phyloP scores from a whole-genome alignment of 1,140 invertebrate species.

The Bombus waltoni region DNA sequence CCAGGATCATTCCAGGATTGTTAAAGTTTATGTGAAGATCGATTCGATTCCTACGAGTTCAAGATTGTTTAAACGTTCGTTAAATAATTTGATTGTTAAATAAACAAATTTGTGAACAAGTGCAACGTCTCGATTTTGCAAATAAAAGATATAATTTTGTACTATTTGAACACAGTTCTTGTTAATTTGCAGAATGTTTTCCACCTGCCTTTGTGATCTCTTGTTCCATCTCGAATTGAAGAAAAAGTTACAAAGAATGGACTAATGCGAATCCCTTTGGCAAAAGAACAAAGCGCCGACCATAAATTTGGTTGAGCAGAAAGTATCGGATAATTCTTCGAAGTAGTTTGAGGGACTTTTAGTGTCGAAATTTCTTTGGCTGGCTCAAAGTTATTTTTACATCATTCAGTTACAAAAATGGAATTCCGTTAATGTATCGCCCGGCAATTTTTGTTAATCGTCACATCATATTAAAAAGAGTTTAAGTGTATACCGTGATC shows the following conservation, averaged over 20 bases:
- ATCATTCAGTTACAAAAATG: background rate
- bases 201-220: background rate
- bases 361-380: background rate
- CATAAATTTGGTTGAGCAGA: slow-evolving; percentile 7
- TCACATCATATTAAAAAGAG: background rate
- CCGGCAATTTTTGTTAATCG: background rate
- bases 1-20: background rate
- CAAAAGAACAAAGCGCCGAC: slow-evolving; percentile 14
- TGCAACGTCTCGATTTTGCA: background rate
- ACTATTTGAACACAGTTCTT: background rate
- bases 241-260: slow-evolving; percentile 35
- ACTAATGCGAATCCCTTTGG: slow-evolving; percentile 27
- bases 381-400: background rate
- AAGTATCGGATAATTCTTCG: slow-evolving; percentile 15
- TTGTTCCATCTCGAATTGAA: background rate
- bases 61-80: too few relatives aligned
- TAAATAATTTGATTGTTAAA: too few relatives aligned
- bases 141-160: background rate
- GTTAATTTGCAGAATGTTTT: background rate
- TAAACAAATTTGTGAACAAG: background rate
- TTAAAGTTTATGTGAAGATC: background rate
- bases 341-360: slow-evolving; percentile 13
- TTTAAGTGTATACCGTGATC: background rate
- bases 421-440: background rate
- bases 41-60: background rate